Evolutionary conservation across 2,888 invertebrate genomes (phyloP), one percentile per base, ranked within the genome.

Genomic region (Drosophila lacicola): DNA sequence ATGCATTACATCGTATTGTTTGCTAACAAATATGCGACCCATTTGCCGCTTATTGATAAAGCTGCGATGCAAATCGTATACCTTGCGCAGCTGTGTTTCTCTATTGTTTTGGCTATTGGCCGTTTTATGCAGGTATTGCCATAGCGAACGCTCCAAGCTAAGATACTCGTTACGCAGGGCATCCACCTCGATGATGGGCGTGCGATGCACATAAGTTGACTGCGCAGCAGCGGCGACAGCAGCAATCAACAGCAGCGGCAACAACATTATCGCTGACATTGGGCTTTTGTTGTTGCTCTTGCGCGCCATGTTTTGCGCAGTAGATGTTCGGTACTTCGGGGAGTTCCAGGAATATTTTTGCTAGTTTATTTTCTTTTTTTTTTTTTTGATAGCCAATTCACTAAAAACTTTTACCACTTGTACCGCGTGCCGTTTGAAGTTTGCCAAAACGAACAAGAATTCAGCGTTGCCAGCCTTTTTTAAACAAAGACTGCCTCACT

Each of bases 141-240:
- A 92, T 5, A 92, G 77, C 1, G 87, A 78, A 29, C 88, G 77
- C 90, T 96, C 95, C 55, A 95, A 80, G 17, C 92, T 90, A 44
- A 95, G 91, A 82, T 96, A 94, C 54, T 94, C 93, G 14, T 93
- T 92, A 34, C 96, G 94, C 65, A 95, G 89, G 58, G 93, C 90
- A 90, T 96, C 96, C n/a, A 95, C 93, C 75, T 82, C 80, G 47
- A 89, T 58, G n/a, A n/a, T n/a, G 47, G 77, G 65, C 5, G 51
- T 60, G n/a, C 66, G 69, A 14, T 70, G 53, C 13, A n/a, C 44
- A 64, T 66, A 63, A 13, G 44, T 34, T 19, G 67, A 37, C 51
- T 69, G 66, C 66, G 76, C 74, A 64, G 51, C 33, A 53, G 44
- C 47, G 47, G 17, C 46, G 17, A 29, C 49, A 44, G 25, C 29